Conservation (phyloP, 2,888 invertebrate genomes). For the Spisula subtruncata region DNA sequence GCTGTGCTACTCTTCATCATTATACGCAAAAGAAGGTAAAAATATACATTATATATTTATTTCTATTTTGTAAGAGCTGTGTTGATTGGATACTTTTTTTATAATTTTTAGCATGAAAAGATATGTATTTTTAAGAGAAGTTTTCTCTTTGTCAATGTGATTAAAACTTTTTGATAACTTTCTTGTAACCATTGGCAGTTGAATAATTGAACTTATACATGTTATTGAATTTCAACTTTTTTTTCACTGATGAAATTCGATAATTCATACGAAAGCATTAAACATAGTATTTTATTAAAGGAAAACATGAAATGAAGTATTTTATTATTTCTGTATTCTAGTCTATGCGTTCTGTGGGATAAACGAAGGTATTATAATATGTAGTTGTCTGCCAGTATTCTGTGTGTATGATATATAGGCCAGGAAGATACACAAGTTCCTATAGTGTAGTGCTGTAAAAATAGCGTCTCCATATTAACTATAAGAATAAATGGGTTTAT, state of each 20-base stretch:
- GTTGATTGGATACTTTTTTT: too few species aligned
- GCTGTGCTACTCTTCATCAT: constrained; percentile 67
- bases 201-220: neutral
- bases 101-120: neutral
- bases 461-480: too few species aligned
- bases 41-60: neutral
- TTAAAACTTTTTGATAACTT: too few species aligned
- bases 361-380: constrained; percentile 7
- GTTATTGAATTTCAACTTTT: neutral
- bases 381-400: neutral
- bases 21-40: constrained; percentile 73
- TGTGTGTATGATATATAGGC: neutral
- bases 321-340: neutral
- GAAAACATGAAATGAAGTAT: too few species aligned
- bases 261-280: too few species aligned
- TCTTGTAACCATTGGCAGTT: too few species aligned
- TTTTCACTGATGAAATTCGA: too few species aligned
- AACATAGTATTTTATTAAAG: too few species aligned
- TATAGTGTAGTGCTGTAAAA: neutral
- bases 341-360: constrained; percentile 23
- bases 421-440: neutral
- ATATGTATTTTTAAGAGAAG: too few species aligned
- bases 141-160: too few species aligned
- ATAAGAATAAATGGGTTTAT: too few species aligned
- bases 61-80: neutral